Conservation (phyloP, 2,797 vertebrate species). For the Alauda arvensis region DNA sequence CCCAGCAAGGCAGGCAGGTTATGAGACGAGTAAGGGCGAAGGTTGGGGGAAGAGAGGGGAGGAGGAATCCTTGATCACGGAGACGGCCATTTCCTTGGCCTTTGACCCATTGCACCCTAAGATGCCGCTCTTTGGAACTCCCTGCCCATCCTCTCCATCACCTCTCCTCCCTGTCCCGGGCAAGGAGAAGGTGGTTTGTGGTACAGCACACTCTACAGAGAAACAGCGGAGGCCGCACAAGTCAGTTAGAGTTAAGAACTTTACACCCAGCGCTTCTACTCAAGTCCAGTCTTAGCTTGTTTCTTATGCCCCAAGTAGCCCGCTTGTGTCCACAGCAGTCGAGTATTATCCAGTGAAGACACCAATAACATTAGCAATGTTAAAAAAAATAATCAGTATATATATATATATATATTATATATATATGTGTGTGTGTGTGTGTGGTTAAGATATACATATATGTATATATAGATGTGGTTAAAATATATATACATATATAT, state of each 20-base stretch:
- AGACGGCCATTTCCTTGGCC: constrained; percentile 54
- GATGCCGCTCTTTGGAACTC: constrained; percentile 63
- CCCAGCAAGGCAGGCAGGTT: constrained; percentile 60
- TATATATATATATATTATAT: constrained; percentile 55
- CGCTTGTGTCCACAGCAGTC: constrained; percentile 80
- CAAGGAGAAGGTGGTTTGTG: constrained; percentile 50
- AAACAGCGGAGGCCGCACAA: constrained; percentile 59
- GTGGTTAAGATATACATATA: constrained; percentile 62
- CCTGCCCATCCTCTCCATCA: constrained; percentile 55
- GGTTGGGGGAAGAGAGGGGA: constrained; percentile 46
- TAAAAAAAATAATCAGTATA: constrained; percentile 74
- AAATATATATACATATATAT: constrained; percentile 74
- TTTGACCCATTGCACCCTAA: constrained; percentile 66
- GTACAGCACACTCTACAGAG: constrained; percentile 61
- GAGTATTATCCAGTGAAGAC: constrained; percentile 82
- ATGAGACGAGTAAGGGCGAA: constrained; percentile 48
- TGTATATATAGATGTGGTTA: constrained; percentile 63
- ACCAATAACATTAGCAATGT: constrained; percentile 82
- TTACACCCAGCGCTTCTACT: constrained; percentile 64
- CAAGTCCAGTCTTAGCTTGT: constrained; percentile 62
- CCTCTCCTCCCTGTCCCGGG: constrained; percentile 44
- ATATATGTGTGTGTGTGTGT: constrained; percentile 63
- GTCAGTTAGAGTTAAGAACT: constrained; percentile 63
- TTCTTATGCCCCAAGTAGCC: constrained; percentile 68
- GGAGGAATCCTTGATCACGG: constrained; percentile 59